A percentile compares a stretch with the other conserved stretches of the same genome.
Conservation (phyloP, 1,140 invertebrate genomes). For the Zophobas morio region DNA sequence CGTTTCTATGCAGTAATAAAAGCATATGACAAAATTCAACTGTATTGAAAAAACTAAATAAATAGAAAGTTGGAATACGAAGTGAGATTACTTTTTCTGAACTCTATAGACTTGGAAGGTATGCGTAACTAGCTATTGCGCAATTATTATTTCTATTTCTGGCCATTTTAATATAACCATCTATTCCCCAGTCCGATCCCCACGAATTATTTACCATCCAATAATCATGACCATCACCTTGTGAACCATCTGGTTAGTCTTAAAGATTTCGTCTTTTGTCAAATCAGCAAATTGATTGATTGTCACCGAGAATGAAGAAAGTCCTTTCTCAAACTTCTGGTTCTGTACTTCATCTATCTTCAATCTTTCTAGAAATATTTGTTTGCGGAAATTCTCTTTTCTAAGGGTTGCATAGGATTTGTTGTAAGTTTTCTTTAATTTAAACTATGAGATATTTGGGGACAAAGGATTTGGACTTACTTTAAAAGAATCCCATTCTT, state of each 20-base stretch:
- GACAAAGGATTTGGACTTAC: too few relatives aligned
- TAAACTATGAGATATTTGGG: too few relatives aligned
- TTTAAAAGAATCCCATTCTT: too few relatives aligned
- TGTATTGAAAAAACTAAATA: too few relatives aligned
- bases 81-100: too few relatives aligned
- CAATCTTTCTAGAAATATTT: neutral
- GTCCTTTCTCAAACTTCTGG: constrained; percentile 1
- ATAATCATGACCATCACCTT: constrained; percentile 74
- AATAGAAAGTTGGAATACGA: too few relatives aligned
- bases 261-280: too few relatives aligned
- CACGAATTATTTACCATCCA: constrained; percentile 92
- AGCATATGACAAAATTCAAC: too few relatives aligned
- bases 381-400: neutral
- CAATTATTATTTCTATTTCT: constrained; percentile 91
- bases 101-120: too few relatives aligned
- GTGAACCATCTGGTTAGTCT: too few relatives aligned
- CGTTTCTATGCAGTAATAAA: too few relatives aligned
- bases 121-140: constrained; percentile 79
- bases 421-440: neutral
- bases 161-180: constrained; percentile 92
- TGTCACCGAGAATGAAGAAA: neutral
- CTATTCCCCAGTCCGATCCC: constrained; percentile 85
- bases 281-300: constrained; percentile 7
- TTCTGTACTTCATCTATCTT: constrained; percentile 4
- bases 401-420: neutral